Conservation (phyloP, 2,797 vertebrate genomes). For the Lemur catta region DNA sequence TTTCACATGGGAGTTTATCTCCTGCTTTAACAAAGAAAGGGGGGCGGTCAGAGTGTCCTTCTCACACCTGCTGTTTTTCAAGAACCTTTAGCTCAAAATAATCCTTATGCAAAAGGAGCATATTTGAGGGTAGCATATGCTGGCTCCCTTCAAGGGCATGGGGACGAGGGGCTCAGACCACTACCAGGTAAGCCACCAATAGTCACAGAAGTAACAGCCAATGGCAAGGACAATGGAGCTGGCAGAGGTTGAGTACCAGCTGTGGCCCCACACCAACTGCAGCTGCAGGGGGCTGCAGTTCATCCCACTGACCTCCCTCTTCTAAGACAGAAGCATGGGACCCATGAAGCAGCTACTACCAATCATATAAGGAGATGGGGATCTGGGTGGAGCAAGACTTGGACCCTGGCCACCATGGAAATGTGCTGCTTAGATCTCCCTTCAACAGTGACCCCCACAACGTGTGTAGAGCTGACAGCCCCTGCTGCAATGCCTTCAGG, state of each 20-base stretch:
- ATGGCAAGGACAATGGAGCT: background rate
- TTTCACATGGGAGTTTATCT: background rate
- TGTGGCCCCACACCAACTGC: background rate
- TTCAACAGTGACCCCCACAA: background rate
- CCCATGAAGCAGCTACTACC: background rate
- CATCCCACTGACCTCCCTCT: background rate
- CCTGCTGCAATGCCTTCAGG: background rate
- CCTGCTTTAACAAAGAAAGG: background rate
- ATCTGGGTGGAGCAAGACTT: background rate
- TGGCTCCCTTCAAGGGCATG: background rate
- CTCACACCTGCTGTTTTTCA: background rate
- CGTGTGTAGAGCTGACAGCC: background rate
- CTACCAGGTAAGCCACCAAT: background rate
- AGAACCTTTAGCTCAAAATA: background rate
- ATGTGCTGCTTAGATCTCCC: background rate
- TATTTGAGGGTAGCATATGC: background rate
- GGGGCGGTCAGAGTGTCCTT: background rate
- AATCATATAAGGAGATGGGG: background rate
- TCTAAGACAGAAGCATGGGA: background rate
- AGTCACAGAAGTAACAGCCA: background rate
- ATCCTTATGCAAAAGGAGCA: background rate
- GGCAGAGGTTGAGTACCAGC: background rate
- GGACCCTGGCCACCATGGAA: background rate
- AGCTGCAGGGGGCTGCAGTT: background rate
- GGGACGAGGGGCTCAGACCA: background rate